Base-by-base conservation (phyloP, 2,113 vertebrate species). In the Plestiodon gilberti region DNA sequence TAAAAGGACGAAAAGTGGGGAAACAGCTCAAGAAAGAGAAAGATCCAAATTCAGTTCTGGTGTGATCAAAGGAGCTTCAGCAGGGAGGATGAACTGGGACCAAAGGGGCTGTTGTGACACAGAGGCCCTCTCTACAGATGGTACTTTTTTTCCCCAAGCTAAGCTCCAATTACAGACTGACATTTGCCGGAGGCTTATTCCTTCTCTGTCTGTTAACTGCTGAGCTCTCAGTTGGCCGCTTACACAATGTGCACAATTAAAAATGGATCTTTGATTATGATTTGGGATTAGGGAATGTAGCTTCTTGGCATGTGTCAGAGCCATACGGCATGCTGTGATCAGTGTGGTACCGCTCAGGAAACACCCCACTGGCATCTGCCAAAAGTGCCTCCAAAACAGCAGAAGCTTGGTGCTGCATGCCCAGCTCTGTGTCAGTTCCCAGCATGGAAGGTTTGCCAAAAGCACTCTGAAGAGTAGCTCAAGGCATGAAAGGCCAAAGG, bases 371-470 rank as follows among this genome's bases (percentile, higher is more conserved):
- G n/a, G 28, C 62, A 67, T 48, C 23, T 38, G 71, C 78, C 87
- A 76, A 28, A 79, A 70, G 43, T 75, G 82, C 73, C 70, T 74
- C 77, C 69, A 1, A 6, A 81, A 15, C 78, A 82, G 64, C 88
- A 83, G 38, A 73, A 82, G 57, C 43, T 48, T 1, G 38, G 0
- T 67, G 35, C 33, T 40, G 81, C 4, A 9, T 84, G 52, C 83
- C 55, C 22, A 33, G 33, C 65, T 28, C 2, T 33, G 82, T 0
- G 1, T 67, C 48, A n/a, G 1, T 62, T 28, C 1, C 0, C 0
- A 71, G 65, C 48, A 30, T 0, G 0, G 38, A 1, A 69, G 33
- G 74, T 71, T 74, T 48, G 38, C 40, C 10, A 74, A 1, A 0
- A 25, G 73, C 2, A 25, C 52, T 67, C 85, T 6, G n/a, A 79